A percentile compares a stretch with the other conserved stretches of the same genome.
Evolutionary conservation across 2,113 vertebrate genomes (phyloP).

Genomic region (Pomatostomus ruficeps): DNA sequence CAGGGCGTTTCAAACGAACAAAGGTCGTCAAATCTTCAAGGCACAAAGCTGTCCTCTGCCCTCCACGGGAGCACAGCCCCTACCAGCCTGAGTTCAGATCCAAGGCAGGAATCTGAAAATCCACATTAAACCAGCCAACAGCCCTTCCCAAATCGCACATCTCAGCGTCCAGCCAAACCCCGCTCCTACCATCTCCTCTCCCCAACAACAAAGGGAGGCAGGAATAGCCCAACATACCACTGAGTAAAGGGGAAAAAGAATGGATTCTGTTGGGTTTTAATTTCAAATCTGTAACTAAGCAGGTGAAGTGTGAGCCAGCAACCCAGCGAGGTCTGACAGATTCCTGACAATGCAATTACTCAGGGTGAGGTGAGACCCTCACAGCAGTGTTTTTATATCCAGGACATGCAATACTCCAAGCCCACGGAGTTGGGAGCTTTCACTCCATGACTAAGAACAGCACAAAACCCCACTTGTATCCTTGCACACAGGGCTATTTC

Average conservation of each 20-base stretch:
- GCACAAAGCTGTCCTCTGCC: conserved; percentile 2
- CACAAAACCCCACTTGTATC: not conserved
- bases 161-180: not conserved
- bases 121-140: not conserved
- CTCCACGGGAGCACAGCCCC: not conserved
- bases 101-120: not conserved
- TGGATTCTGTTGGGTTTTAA: not conserved
- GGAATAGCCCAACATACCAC: not conserved
- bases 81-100: not conserved
- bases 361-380: not conserved
- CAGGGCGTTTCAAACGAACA: not conserved
- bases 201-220: not conserved
- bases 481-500: not conserved
- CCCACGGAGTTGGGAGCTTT: not conserved
- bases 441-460: not conserved
- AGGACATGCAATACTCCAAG: not conserved
- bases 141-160: not conserved
- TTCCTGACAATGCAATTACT: not conserved
- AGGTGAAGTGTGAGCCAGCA: not conserved
- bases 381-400: not conserved
- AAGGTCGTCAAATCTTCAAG: not conserved
- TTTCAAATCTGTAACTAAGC: not conserved
- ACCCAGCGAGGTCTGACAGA: not conserved
- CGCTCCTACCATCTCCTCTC: not conserved
- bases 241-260: not conserved